Base-by-base conservation (phyloP, 2,797 vertebrate species). In the Sparidentex hasta region DNA sequence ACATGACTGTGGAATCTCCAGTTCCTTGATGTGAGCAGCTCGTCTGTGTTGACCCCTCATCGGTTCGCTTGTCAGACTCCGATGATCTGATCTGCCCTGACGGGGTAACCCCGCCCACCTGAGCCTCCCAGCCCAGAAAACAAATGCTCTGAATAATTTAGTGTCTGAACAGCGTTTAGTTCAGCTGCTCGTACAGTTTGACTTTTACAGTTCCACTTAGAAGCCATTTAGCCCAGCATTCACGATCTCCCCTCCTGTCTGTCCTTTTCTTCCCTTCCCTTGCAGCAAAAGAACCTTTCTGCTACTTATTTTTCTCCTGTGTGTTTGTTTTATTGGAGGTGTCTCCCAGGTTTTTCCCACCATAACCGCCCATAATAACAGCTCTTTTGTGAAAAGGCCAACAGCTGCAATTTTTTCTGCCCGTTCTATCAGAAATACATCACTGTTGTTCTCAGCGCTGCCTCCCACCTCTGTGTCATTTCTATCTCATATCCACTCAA, bases 71-170 rank as follows among this genome's bases (percentile, higher is more conserved):
- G 43, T 89, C 75, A 75, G 38, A 29, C 62, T 74, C 9, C 0
- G 65, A 65, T 65, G 76, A 77, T 76, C 72, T 82, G 82, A 90
- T 86, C 44, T 25, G 51, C 68, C 65, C 65, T 84, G 88, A 82
- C 58, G 23, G 78, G 59, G 29, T 52, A 47, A 59, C 78, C 55
- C 70, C 47, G 8, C 85, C 87, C 83, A 76, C 68, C 57, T 14
- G 58, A 51, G 71, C 38, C 55, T 62, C 52, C 74, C 65, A 41
- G 67, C 79, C 20, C 64, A 17, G 76, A 87, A 89, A 90, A 90
- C 89, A 86, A 87, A 75, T 20, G 25, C 50, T 7, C 1, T 92
- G 74, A 88, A 91, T 90, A 76, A 91, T 92, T 91, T 71, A 88
- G 81, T 46, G 58, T 65, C 47, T 51, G 54, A 76, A 14, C 64